phyloP scores from a whole-genome alignment of 2,888 invertebrate species.

The Dasypolia templi region DNA sequence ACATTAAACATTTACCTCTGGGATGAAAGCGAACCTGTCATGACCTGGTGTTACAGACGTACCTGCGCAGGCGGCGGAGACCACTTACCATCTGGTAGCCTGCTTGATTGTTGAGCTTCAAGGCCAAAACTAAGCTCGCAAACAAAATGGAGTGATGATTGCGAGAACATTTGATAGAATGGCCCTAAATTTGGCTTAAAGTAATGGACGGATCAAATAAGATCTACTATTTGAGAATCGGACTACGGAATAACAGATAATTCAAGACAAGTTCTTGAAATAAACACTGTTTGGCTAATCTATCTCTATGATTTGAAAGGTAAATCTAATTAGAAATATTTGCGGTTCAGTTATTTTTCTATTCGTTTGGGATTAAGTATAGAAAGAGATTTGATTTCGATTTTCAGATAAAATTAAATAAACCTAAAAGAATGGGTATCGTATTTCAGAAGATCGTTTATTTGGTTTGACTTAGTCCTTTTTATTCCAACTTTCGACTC shows the following conservation, averaged over 20 bases:
- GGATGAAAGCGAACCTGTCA: not conserved
- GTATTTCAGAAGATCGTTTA: not conserved
- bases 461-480: not conserved
- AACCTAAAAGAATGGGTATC: not conserved
- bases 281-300: too few relatives aligned
- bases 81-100: not conserved
- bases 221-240: not conserved
- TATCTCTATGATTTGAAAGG: constrained; percentile 12
- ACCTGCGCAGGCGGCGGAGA: not conserved
- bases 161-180: too few relatives aligned
- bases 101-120: not conserved
- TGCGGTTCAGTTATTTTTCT: constrained; percentile 7
- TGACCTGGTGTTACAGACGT: not conserved
- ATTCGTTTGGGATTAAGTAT: not conserved
- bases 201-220: not conserved
- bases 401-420: not conserved
- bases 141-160: not conserved
- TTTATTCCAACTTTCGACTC: not conserved
- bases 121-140: not conserved
- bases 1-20: not conserved
- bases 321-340: constrained; percentile 7
- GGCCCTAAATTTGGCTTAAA: not conserved
- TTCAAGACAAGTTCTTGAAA: not conserved
- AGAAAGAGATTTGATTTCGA: not conserved
- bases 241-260: not conserved